Evolutionary conservation across 2,888 invertebrate species (phyloP).

Genomic region (Agrotis puta): DNA sequence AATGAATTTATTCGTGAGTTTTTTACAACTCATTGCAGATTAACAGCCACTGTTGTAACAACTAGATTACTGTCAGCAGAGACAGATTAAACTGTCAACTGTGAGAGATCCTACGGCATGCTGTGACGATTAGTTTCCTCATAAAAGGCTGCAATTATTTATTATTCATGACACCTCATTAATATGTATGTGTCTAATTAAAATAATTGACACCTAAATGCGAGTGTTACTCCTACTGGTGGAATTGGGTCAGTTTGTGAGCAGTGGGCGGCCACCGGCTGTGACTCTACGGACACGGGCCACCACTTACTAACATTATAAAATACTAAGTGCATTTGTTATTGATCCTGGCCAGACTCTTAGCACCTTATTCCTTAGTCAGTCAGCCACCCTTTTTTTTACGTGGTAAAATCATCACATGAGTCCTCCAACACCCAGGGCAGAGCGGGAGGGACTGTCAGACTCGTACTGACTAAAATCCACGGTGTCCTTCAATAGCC

Average conservation of each 20-base stretch:
- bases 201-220: conserved; percentile 55
- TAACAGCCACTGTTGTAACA: conserved; percentile 1
- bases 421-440: too few relatives aligned
- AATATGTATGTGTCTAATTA: conserved; percentile 61
- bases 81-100: conserved; percentile 29
- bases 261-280: conserved; percentile 67
- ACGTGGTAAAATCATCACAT: too few relatives aligned
- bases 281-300: conserved; percentile 56
- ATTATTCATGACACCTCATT: conserved; percentile 57
- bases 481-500: too few relatives aligned
- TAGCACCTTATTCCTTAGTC: not conserved
- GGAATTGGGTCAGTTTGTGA: conserved; percentile 68
- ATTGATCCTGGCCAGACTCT: conserved; percentile 1
- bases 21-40: conserved; percentile 6
- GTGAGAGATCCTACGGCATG: conserved; percentile 8
- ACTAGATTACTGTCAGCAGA: conserved; percentile 13
- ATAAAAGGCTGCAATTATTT: conserved; percentile 40
- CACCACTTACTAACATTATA: conserved; percentile 19
- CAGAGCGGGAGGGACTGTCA: too few relatives aligned
- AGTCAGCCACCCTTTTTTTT: too few relatives aligned
- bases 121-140: conserved; percentile 30
- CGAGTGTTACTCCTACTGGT: conserved; percentile 65
- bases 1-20: conserved; percentile 8
- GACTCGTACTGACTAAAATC: too few relatives aligned
- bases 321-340: not conserved